These are phyloP conservation scores for Polyommatus icarus DNA, from an alignment of 2,888 invertebrate genomes.

Conservation along the genomic window DNA sequence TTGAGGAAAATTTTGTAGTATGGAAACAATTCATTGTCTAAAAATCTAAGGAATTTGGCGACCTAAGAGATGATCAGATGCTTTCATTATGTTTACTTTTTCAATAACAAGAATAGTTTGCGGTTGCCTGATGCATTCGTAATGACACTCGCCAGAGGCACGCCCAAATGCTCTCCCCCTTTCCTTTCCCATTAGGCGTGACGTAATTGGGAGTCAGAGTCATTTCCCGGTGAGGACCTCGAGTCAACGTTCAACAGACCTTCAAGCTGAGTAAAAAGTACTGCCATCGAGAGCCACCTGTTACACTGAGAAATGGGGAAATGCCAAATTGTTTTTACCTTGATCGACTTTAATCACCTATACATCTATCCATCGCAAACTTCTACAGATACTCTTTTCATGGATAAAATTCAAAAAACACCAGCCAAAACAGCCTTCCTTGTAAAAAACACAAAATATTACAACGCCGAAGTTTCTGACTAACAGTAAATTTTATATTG, in stretches of 20 bases:
- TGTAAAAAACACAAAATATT: background rate
- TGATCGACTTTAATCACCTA: too few species aligned
- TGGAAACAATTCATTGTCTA: too few species aligned
- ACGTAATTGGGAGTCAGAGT: background rate
- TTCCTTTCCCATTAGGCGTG: background rate
- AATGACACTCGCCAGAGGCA: background rate
- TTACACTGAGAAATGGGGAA: background rate
- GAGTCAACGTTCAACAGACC: background rate
- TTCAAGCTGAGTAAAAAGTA: background rate
- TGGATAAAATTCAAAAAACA: background rate
- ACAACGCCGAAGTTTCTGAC: background rate
- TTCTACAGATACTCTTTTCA: background rate
- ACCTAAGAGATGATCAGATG: too few species aligned
- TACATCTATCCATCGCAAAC: background rate
- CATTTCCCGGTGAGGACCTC: background rate
- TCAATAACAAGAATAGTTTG: too few species aligned
- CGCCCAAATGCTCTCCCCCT: background rate
- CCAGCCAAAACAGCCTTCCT: background rate
- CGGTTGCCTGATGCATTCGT: background rate
- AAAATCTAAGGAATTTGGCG: too few species aligned
- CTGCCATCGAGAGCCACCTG: background rate
- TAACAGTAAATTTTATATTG: conserved; percentile 1
- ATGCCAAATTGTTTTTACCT: too few species aligned
- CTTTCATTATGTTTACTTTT: too few species aligned
- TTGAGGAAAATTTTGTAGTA: too few species aligned